Percentiles rank a stretch among this genome's conserved stretches.
Conservation (phyloP, 2,888 invertebrate species). For the Acronicta alni region DNA sequence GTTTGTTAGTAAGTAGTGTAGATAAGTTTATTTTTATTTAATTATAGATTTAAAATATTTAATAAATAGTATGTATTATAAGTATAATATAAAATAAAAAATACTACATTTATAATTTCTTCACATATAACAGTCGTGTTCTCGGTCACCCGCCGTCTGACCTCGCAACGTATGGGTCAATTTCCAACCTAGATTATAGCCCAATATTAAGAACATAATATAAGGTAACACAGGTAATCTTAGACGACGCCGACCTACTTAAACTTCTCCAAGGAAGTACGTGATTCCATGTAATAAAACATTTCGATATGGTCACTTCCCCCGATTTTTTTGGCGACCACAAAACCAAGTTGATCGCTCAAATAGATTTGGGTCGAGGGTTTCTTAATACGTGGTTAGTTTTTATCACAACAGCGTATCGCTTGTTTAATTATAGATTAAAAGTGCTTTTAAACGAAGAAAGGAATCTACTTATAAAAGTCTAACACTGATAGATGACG, state of each 20-base stretch:
- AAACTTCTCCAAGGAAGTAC: slow-evolving; percentile 54
- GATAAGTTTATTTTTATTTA: too few relatives aligned
- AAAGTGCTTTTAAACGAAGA: too few relatives aligned
- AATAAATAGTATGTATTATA: too few relatives aligned
- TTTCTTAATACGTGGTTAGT: slow-evolving; percentile 59
- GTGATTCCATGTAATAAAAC: slow-evolving; percentile 73
- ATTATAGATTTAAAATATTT: too few relatives aligned
- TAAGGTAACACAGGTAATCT: slow-evolving; percentile 40
- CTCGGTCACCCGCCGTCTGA: slow-evolving; percentile 48
- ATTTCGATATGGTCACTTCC: slow-evolving; percentile 38
- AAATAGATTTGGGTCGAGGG: slow-evolving; percentile 65
- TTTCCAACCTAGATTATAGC: slow-evolving; percentile 40
- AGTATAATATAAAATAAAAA: too few relatives aligned
- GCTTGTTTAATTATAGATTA: too few relatives aligned
- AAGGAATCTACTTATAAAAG: too few relatives aligned
- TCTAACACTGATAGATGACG: too few relatives aligned
- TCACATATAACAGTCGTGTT: slow-evolving; percentile 44
- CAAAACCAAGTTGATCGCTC: slow-evolving; percentile 24
- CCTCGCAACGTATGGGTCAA: slow-evolving; percentile 41
- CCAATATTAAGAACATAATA: slow-evolving; percentile 24
- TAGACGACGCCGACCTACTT: slow-evolving; percentile 36
- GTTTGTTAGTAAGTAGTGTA: too few relatives aligned
- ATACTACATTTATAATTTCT: slow-evolving; percentile 1
- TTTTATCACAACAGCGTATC: slow-evolving; percentile 18
- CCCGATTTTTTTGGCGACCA: slow-evolving; percentile 45